Evolutionary conservation across 2,797 vertebrate species (phyloP).

Genomic region (Hippoglossus hippoglossus): DNA sequence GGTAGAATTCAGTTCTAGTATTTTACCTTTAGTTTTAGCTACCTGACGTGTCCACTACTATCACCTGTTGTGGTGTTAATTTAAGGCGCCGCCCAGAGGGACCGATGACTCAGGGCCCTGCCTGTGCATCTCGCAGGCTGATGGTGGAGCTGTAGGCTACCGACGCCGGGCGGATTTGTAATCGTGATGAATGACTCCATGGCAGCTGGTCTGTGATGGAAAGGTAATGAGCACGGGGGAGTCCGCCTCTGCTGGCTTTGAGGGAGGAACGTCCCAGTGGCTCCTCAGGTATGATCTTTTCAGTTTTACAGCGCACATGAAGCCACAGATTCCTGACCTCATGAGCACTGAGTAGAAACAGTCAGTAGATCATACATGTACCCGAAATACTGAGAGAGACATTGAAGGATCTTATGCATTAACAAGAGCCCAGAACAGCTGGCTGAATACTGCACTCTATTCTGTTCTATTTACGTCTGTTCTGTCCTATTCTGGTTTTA

Average conservation of each 20-base stretch:
- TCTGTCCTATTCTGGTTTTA: not conserved
- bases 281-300: conserved; percentile 83
- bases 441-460: not conserved
- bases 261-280: conserved; percentile 83
- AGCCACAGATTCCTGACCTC: conserved; percentile 73
- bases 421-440: conserved; percentile 1
- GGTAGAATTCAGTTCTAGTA: conserved; percentile 15
- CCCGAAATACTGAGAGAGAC: conserved; percentile 30
- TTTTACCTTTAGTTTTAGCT: conserved; percentile 52
- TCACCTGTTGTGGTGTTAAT: conserved; percentile 78
- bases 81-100: conserved; percentile 61
- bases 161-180: conserved; percentile 79
- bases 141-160: conserved; percentile 78
- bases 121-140: conserved; percentile 69
- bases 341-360: conserved; percentile 62
- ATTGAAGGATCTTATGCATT: conserved; percentile 32
- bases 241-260: conserved; percentile 77
- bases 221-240: conserved; percentile 88
- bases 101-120: conserved; percentile 59
- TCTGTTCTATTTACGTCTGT: not conserved
- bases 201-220: conserved; percentile 89
- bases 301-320: conserved; percentile 79
- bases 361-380: conserved; percentile 39
- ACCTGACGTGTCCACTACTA: conserved; percentile 45
- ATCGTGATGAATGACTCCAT: conserved; percentile 84